phyloP scores from a whole-genome alignment of 2,797 vertebrate species.

The Oceanodroma leucorhoa region DNA sequence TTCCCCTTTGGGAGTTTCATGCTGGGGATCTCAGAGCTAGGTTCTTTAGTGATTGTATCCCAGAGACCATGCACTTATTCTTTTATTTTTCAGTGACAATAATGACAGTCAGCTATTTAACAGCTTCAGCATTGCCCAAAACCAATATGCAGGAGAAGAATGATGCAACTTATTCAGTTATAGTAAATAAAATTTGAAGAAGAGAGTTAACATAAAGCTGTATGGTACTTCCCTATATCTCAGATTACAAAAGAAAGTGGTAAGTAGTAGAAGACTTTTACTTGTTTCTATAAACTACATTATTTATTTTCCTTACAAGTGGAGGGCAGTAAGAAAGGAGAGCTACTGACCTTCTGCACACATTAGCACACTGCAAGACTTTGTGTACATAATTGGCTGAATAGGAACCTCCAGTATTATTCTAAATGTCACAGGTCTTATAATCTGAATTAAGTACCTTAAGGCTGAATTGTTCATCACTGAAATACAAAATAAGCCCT shows the following conservation, averaged over 20 bases:
- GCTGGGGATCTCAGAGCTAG: not conserved
- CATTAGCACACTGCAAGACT: not conserved
- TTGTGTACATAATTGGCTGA: constrained; percentile 4
- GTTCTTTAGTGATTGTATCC: not conserved
- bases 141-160: not conserved
- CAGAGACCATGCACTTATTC: not conserved
- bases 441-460: constrained; percentile 6
- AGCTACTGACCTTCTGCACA: not conserved
- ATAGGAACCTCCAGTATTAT: constrained; percentile 9
- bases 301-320: not conserved
- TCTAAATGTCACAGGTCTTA: constrained; percentile 36
- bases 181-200: not conserved
- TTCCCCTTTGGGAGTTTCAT: not conserved
- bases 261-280: not conserved
- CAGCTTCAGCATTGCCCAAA: not conserved
- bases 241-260: not conserved
- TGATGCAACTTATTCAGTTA: not conserved
- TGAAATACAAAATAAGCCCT: constrained; percentile 36
- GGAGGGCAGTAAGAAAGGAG: not conserved
- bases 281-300: not conserved
- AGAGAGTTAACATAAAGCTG: not conserved
- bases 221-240: not conserved
- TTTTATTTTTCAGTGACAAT: not conserved
- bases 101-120: not conserved
- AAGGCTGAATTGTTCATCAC: constrained; percentile 10